Percentiles rank a stretch among this genome's conserved stretches.
These are phyloP conservation scores for Callipepla californica DNA, from an alignment of 2,113 vertebrate species.

Conservation along the genomic window DNA sequence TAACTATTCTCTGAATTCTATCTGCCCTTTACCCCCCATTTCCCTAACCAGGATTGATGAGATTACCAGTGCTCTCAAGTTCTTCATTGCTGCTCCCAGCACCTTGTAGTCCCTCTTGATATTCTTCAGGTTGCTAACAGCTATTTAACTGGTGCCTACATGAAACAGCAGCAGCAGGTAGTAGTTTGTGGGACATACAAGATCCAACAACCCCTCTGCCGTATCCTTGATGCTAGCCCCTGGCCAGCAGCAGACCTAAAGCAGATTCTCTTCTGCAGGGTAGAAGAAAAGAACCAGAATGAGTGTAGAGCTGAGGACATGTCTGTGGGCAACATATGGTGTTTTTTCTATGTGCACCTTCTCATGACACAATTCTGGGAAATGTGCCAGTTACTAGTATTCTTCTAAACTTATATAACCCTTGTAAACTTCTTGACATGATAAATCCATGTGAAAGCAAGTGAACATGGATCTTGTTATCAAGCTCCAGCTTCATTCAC, in stretches of 20 bases:
- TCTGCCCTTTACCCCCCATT: no score
- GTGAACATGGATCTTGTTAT: background rate
- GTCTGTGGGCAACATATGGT: background rate
- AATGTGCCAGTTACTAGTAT: background rate
- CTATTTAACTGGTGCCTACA: no score
- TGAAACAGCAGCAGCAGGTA: no score
- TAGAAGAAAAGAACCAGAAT: background rate
- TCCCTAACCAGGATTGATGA: no score
- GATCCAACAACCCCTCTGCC: no score
- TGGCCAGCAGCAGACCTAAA: background rate
- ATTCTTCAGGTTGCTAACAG: no score
- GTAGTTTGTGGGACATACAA: no score
- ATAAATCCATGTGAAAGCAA: background rate
- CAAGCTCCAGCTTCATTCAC: accelerated
- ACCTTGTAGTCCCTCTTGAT: no score
- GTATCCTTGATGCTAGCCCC: no score
- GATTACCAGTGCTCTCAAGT: no score
- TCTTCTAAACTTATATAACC: background rate
- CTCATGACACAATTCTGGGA: background rate
- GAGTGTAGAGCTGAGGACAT: background rate
- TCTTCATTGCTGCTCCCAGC: background rate
- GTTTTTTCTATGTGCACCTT: background rate
- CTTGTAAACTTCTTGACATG: background rate
- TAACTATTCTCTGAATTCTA: no score
- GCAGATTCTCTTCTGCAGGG: background rate